phyloP scores from a whole-genome alignment of 2,797 vertebrate genomes.

The Pangasius larnaudii region DNA sequence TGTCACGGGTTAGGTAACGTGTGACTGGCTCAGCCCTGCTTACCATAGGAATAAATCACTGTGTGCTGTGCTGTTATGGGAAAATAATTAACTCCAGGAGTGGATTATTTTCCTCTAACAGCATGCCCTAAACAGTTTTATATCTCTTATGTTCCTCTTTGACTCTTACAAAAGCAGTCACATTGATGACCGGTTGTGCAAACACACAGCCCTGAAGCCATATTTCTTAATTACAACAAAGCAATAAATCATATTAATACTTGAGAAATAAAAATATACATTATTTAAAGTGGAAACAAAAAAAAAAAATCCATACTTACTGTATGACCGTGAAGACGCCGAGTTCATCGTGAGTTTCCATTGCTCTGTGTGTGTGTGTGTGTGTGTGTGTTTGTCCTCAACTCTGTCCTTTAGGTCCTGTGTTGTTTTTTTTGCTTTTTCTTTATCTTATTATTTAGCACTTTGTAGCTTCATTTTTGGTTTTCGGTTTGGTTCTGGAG shows the following conservation, averaged over 20 bases:
- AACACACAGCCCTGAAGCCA: background rate
- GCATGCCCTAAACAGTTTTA: background rate
- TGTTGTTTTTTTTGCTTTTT: background rate
- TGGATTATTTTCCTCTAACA: background rate
- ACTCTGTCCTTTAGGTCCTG: conserved; percentile 51
- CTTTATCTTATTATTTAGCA: background rate
- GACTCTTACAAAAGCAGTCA: background rate
- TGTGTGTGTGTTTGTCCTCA: conserved; percentile 42
- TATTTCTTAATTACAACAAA: background rate
- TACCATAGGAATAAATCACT: background rate
- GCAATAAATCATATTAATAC: background rate
- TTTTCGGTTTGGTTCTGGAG: conserved; percentile 18
- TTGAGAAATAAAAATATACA: background rate
- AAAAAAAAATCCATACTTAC: conserved; percentile 76
- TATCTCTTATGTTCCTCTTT: background rate
- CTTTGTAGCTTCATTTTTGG: conserved; percentile 41
- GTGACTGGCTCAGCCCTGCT: background rate
- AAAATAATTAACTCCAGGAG: background rate
- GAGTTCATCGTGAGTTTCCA: conserved; percentile 78
- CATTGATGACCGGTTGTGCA: background rate
- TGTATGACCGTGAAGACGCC: conserved; percentile 88
- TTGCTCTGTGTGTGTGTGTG: conserved; percentile 43
- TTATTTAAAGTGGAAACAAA: background rate
- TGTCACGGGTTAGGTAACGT: background rate
- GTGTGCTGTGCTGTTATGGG: background rate